Conservation (phyloP, 2,888 invertebrate species). For the Acheta domesticus region DNA sequence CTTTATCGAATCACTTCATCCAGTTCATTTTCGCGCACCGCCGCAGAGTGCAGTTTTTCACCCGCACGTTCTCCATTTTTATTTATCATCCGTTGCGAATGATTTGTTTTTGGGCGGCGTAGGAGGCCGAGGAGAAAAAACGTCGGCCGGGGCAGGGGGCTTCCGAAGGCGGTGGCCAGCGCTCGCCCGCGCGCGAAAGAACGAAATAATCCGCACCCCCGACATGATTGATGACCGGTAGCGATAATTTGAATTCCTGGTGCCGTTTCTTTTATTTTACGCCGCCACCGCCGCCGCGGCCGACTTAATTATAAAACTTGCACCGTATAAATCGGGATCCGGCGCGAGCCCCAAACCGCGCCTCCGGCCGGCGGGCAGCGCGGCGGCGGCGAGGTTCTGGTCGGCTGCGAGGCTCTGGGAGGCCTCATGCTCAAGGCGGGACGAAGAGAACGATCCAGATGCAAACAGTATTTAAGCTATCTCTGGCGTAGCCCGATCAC, state of each 20-base stretch:
- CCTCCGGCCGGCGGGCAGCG: no score
- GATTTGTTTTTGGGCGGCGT: not conserved
- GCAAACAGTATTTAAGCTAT: no score
- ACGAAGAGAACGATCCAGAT: no score
- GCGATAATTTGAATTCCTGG: conserved; percentile 10
- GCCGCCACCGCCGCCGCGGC: not conserved
- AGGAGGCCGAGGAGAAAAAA: no score
- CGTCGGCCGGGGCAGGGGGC: no score
- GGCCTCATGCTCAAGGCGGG: no score
- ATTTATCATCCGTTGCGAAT: not conserved
- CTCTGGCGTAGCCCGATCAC: no score
- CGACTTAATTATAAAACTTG: conserved; percentile 18
- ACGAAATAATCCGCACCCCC: not conserved
- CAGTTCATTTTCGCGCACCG: not conserved
- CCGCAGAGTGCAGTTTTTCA: not conserved
- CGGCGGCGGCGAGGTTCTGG: no score
- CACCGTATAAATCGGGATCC: not conserved
- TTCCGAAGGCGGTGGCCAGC: no score
- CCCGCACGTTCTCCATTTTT: conserved; percentile 4
- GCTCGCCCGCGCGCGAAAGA: not conserved
- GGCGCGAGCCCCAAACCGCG: no score
- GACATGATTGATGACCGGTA: not conserved
- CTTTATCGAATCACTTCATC: not conserved
- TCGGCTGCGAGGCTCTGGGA: no score
- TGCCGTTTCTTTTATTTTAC: conserved; percentile 3